A percentile compares a stretch with the other conserved stretches of the same genome.
Evolutionary conservation across 2,888 invertebrate species (phyloP).

Genomic region (Prosapia bicincta): DNA sequence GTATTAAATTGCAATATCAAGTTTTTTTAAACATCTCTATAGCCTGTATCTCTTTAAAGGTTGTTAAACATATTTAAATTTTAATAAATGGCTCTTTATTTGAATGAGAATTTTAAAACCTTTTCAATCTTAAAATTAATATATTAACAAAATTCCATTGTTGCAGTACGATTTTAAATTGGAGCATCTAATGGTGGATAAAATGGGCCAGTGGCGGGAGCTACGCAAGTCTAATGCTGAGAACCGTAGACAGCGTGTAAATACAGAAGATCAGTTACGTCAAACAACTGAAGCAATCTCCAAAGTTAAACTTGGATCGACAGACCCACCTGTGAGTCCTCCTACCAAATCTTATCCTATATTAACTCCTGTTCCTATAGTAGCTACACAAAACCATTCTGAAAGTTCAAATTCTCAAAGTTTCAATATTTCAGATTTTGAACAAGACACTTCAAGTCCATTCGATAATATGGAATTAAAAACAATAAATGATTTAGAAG

Average conservation of each 20-base stretch:
- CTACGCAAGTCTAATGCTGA: conserved; percentile 52
- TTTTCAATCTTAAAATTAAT: no score
- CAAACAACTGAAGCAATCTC: conserved; percentile 60
- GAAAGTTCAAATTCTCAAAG: conserved; percentile 45
- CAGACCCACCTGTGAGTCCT: conserved; percentile 5
- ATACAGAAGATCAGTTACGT: conserved; percentile 57
- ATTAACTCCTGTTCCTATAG: conserved; percentile 38
- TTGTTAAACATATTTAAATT: no score
- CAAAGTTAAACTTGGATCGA: conserved; percentile 47
- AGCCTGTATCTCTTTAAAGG: no score
- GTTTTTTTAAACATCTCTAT: no score
- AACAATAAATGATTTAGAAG: conserved; percentile 89
- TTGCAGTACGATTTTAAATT: conserved; percentile 65
- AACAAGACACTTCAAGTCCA: conserved; percentile 86
- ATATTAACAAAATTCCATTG: no score
- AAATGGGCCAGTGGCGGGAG: conserved; percentile 67
- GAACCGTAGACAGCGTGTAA: conserved; percentile 51
- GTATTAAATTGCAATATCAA: no score
- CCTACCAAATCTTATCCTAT: conserved; percentile 35
- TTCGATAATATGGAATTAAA: conserved; percentile 92
- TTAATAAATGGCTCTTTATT: no score
- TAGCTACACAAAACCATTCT: conserved; percentile 47
- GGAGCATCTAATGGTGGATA: conserved; percentile 67
- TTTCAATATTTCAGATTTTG: conserved; percentile 71
- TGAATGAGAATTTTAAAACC: no score